A percentile compares a stretch with the other conserved stretches of the same genome.
Evolutionary conservation across 2,797 vertebrate genomes (phyloP).

Genomic region (Tenualosa ilisha): DNA sequence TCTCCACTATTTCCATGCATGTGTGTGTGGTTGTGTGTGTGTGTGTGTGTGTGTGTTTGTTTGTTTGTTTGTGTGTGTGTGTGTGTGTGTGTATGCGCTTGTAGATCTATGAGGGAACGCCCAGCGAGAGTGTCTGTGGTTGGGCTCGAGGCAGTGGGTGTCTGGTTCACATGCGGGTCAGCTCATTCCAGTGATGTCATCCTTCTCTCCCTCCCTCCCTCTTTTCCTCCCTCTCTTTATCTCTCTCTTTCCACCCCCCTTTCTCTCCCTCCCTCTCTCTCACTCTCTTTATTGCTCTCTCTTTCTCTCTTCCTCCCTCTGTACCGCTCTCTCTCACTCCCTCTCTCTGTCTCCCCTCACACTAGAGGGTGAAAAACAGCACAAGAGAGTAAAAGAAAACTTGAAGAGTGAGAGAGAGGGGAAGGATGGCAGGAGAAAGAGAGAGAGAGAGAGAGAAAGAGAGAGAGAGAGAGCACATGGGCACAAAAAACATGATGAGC

Average conservation of each 20-base stretch:
- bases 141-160: constrained; percentile 4
- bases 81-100: not conserved
- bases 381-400: not conserved
- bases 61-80: not conserved
- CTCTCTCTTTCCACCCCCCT: not conserved
- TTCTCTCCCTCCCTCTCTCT: not conserved
- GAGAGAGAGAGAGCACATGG: not conserved
- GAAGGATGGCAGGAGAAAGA: not conserved
- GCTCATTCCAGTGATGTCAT: constrained; percentile 23
- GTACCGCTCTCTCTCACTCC: not conserved
- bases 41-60: not conserved
- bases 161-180: constrained; percentile 14
- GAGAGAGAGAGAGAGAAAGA: not conserved
- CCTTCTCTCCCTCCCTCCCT: not conserved
- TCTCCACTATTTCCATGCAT: not conserved
- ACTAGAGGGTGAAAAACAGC: not conserved
- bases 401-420: not conserved
- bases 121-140: not conserved
- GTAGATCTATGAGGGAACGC: not conserved
- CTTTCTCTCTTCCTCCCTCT: not conserved
- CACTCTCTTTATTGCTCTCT: not conserved
- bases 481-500: not conserved
- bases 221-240: not conserved
- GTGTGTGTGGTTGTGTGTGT: not conserved
- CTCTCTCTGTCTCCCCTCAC: not conserved